Base-by-base conservation (phyloP, 2,888 invertebrate species). In the Oscheius sp. region DNA sequence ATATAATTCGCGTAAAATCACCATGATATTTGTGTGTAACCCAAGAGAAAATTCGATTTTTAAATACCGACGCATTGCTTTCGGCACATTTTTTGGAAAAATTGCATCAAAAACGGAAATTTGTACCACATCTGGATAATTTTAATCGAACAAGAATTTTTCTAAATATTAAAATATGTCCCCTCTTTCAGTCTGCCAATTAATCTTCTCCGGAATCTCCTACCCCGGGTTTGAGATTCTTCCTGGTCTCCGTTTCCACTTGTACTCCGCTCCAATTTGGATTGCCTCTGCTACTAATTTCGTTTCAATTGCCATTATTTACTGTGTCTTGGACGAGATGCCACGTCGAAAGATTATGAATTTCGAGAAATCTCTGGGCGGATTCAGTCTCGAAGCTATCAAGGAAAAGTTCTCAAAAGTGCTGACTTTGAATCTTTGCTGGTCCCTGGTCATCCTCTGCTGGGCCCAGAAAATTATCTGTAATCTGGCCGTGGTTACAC, bases 251-350 rank as follows among this genome's bases (percentile, higher is more conserved):
- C 73, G 71, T 25, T 79, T 81, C 76, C 79, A 81, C 59, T 72
- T 82, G 16, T 82, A 76, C 69, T 77, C 78, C 1, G 80, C 82
- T 18, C 80, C 80, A 1, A 74, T 81, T n/a, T 80, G 79, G 78
- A 71, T 82, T 21, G 79, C 79, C 21, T 74, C 78, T 6, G 45
- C 46, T 12, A 79, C 78, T 29, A 82, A 80, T 73, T 78, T 82
- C 72, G 49, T 79, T 46, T 80, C 79, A 41, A 68, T 82, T 27
- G 74, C 76, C 45, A 72, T 80, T 55, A 77, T 55, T 12, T 74
- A 35, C 52, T 59, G 58, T 29, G 66, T 80, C 25, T 35, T 59
- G 21, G 71, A 77, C 21, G 78, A 76, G 46, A 35, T 80, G 49
- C 78, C 76, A 6, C 72, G 72, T 56, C 73, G 76, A 75, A 35